Evolutionary conservation across 2,888 invertebrate species (phyloP), one percentile per base, ranked within the genome.

Genomic region (Heliconius aoede): DNA sequence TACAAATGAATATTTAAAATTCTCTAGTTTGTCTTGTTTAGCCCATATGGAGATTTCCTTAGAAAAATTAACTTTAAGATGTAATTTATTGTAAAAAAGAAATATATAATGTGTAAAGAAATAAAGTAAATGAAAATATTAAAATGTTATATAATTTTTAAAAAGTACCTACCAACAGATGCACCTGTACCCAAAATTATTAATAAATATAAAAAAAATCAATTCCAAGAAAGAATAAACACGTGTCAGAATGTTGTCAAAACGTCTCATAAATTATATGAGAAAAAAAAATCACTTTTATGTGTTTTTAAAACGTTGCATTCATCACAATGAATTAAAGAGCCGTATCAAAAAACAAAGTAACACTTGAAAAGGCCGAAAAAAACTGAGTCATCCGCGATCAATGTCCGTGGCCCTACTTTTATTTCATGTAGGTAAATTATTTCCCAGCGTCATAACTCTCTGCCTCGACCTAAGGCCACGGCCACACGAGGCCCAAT

Each of bases 381-480:
- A 83, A 85, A 85, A 85, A 84, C 82, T 84, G 85, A 88, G 82
- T 87, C 88, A 89, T 84, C 72, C 84, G 83, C 84, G 86, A 87
- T 87, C 86, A 88, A 88, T 88, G 88, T 89, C 85, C 80, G 83
- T 80, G 81, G 85, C 84, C 87, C 86, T 87, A 69, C 69, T 69
- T 88, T 89, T 89, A 87, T 90, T 89, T 90, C 89, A 89, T 86
- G 84, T 84, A 84, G 83, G 84, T 84, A 93, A 94, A 93, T 93
- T 92, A 94, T 91, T 88, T 88, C 86, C 85, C 83, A 85, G 91
- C 88, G 85, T 93, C 93, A 94, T 93, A 94, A 93, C 90, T 91
- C 87, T 85, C 86, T 83, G 86, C 81, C 83, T 85, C 89, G 90
- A 90, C 91, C 94, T 94, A 88, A 94, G 92, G 93, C 92, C 90